phyloP scores from a whole-genome alignment of 2,888 invertebrate species.

The Monopis laevigella region DNA sequence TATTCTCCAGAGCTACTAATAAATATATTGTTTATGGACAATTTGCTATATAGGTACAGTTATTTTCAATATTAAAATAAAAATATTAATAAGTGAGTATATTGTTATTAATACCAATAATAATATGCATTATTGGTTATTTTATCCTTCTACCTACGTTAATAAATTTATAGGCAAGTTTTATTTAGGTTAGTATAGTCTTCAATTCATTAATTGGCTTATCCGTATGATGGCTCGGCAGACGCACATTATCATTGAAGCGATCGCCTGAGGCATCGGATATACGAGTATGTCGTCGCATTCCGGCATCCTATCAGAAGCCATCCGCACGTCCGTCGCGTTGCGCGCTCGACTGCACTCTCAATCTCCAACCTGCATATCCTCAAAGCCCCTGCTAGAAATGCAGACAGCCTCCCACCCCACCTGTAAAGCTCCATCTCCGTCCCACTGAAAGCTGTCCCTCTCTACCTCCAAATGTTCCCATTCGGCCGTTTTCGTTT shows the following conservation, averaged over 20 bases:
- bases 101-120: no score
- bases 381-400: constrained; percentile 34
- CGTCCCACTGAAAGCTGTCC: constrained; percentile 36
- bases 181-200: constrained; percentile 47
- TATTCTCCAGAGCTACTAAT: no score
- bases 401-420: constrained; percentile 31
- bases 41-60: no score
- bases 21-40: no score
- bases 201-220: constrained; percentile 40
- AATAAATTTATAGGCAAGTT: no score
- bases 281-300: neutral
- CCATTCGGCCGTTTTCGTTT: constrained; percentile 59
- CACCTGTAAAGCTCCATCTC: constrained; percentile 27
- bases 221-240: constrained; percentile 35
- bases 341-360: constrained; percentile 43
- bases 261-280: neutral
- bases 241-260: no score
- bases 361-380: constrained; percentile 31
- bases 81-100: no score
- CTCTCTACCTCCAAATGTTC: constrained; percentile 49
- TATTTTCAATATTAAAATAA: no score
- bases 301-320: neutral
- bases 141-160: no score
- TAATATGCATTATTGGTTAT: no score
- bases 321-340: constrained; percentile 14